A percentile compares a stretch with the other conserved stretches of the same genome.
These are phyloP conservation scores for Neomorphus geoffroyi DNA, from an alignment of 2,797 vertebrate species.

Conservation along the genomic window DNA sequence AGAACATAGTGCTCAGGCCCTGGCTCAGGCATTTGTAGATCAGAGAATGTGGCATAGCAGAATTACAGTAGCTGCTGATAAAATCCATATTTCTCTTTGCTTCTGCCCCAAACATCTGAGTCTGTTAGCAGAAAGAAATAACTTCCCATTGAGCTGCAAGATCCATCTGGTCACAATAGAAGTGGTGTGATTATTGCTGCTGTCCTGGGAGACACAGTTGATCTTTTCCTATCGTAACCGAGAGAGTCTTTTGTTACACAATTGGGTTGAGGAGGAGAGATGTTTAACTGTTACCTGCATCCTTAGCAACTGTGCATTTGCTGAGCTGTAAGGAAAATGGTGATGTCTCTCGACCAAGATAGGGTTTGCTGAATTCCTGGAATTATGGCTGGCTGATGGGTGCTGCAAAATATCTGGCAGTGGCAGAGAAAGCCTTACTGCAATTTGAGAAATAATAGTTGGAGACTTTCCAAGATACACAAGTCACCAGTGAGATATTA, in stretches of 20 bases:
- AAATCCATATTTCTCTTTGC: not conserved
- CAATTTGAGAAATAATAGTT: not conserved
- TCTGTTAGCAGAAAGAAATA: not conserved
- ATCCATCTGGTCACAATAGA: not conserved
- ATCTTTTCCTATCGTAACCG: not conserved
- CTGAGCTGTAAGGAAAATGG: not conserved
- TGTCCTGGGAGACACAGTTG: not conserved
- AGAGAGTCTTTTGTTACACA: not conserved
- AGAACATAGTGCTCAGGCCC: not conserved
- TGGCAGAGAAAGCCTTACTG: not conserved
- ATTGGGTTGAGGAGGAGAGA: not conserved
- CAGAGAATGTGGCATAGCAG: not conserved
- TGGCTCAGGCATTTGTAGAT: not conserved
- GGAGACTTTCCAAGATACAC: not conserved
- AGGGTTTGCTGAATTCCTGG: not conserved
- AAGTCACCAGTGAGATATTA: not conserved
- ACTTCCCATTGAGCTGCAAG: not conserved
- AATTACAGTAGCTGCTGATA: not conserved
- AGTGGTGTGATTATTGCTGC: not conserved
- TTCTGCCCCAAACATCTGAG: not conserved
- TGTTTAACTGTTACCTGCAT: not conserved
- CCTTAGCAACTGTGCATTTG: not conserved
- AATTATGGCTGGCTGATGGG: not conserved
- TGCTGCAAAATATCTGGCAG: not conserved
- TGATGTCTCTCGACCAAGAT: not conserved